These are phyloP conservation scores for Lacerta viridis DNA, from an alignment of 2,797 vertebrate species.

Conservation along the genomic window DNA sequence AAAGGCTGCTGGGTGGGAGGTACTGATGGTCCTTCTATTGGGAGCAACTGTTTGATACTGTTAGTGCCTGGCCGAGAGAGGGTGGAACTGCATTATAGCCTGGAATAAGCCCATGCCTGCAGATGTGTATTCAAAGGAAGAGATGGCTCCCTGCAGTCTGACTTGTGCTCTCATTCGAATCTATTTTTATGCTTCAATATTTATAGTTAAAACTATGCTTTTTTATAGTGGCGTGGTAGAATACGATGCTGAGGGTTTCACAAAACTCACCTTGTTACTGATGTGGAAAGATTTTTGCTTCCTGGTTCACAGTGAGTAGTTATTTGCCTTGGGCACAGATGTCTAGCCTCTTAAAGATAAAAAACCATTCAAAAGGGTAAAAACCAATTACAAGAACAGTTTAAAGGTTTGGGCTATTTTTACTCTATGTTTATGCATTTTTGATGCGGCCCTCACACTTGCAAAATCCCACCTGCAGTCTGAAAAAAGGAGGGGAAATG, in stretches of 20 bases:
- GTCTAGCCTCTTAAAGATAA: conserved; percentile 60
- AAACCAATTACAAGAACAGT: conserved; percentile 62
- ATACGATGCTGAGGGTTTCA: conserved; percentile 98
- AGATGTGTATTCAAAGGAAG: neutral
- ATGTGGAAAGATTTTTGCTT: conserved; percentile 99
- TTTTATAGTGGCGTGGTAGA: conserved; percentile 93
- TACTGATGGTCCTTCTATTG: neutral
- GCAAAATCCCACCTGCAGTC: conserved; percentile 37
- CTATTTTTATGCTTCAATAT: neutral
- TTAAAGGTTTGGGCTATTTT: conserved; percentile 58
- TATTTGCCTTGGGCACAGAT: conserved; percentile 63
- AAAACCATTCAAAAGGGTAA: conserved; percentile 62
- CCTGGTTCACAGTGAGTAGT: conserved; percentile 94
- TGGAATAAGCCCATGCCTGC: neutral
- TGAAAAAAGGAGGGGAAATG: conserved; percentile 1
- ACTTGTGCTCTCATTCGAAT: conserved; percentile 6
- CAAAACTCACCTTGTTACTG: conserved; percentile 95
- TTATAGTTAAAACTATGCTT: conserved; percentile 43
- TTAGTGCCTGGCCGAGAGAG: neutral
- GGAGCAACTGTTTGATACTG: neutral
- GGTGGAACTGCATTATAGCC: neutral
- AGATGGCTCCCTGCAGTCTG: neutral
- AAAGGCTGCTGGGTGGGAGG: neutral
- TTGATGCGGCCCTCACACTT: conserved; percentile 46
- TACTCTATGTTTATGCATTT: conserved; percentile 56